Percentiles rank a stretch among this genome's conserved stretches.
These are phyloP conservation scores for Cacatua alba DNA, from an alignment of 2,113 vertebrate species.

Conservation along the genomic window DNA sequence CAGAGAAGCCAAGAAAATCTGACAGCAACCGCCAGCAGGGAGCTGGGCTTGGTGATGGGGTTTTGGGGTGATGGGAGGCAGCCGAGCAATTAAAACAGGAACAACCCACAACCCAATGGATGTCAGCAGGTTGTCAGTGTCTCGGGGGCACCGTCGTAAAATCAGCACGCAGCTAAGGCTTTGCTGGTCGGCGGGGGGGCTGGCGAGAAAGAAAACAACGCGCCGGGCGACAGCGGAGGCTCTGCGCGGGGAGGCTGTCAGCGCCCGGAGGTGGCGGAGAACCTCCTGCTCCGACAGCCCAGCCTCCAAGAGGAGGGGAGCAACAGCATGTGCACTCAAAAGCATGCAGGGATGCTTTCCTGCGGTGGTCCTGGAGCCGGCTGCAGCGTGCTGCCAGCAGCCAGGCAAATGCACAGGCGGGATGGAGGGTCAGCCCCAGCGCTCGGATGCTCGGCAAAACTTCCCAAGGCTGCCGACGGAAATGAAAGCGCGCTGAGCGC, in stretches of 20 bases:
- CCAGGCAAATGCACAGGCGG: fast-evolving
- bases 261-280: not conserved
- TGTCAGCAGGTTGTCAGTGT: conserved; percentile 32
- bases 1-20: not conserved
- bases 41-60: not conserved
- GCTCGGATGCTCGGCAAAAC: not conserved
- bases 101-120: not conserved
- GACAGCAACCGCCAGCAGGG: not conserved
- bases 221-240: not conserved
- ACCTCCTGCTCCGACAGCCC: not conserved
- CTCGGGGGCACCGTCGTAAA: not conserved
- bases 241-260: not conserved
- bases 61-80: not conserved
- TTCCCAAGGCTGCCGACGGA: not conserved
- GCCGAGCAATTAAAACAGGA: not conserved
- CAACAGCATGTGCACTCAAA: fast-evolving
- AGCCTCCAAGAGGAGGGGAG: not conserved
- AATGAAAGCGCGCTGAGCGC: not conserved
- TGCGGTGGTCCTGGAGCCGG: fast-evolving
- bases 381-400: not conserved
- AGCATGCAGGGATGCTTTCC: fast-evolving
- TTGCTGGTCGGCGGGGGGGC: not conserved
- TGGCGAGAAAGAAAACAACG: not conserved
- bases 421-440: not conserved
- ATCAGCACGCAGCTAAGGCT: not conserved